Conservation (phyloP, 2,888 invertebrate genomes). For the Harpagoxenus sublaevis region DNA sequence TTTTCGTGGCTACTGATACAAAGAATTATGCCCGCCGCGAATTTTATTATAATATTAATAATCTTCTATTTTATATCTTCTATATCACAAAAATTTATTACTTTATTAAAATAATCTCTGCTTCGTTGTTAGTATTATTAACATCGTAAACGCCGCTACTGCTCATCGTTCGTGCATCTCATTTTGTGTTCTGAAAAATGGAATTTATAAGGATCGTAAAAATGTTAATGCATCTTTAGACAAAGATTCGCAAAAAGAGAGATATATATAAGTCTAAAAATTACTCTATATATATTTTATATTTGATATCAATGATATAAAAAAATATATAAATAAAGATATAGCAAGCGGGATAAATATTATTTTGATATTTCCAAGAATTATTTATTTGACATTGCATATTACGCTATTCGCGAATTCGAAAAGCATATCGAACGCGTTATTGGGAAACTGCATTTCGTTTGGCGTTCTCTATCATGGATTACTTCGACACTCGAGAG, state of each 20-base stretch:
- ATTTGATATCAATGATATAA: not conserved
- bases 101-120: constrained; percentile 22
- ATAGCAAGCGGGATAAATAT: not conserved
- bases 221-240: not conserved
- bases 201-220: not conserved
- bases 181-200: not conserved
- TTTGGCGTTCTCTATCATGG: constrained; percentile 30
- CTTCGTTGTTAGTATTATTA: constrained; percentile 7
- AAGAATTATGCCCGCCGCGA: constrained; percentile 18
- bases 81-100: constrained; percentile 32
- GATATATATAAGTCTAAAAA: not conserved
- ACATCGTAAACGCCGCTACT: not conserved
- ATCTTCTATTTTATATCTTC: not conserved
- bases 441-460: constrained; percentile 16
- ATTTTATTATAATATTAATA: constrained; percentile 42
- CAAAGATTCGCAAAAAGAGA: not conserved
- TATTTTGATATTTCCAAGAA: not conserved
- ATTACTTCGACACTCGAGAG: constrained; percentile 48
- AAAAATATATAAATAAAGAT: not conserved
- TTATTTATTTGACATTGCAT: not conserved
- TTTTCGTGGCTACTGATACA: constrained; percentile 15
- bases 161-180: not conserved
- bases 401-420: not conserved
- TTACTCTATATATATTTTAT: not conserved
- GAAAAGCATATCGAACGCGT: constrained; percentile 1